These are phyloP conservation scores for Hipparchia semele DNA, from an alignment of 2,888 invertebrate species.

Conservation along the genomic window DNA sequence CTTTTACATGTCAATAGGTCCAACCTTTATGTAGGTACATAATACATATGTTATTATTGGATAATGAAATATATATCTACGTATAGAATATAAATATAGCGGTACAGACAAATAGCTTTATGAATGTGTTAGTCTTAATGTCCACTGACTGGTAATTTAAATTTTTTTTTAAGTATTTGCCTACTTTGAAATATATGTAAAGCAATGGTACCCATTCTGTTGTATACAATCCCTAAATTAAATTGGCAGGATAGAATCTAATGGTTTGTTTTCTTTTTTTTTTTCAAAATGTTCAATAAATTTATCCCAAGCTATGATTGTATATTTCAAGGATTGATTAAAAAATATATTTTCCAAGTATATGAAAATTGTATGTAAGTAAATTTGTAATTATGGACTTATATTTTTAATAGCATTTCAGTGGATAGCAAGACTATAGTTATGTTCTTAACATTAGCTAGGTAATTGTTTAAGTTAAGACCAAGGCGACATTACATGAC, in stretches of 20 bases:
- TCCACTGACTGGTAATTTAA: conserved; percentile 22
- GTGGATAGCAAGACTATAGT: conserved; percentile 18
- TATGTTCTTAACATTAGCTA: conserved; percentile 26
- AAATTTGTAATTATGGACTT: too few relatives aligned
- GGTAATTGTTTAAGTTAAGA: conserved; percentile 34
- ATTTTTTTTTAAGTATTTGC: background rate
- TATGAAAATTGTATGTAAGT: too few relatives aligned
- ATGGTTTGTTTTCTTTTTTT: too few relatives aligned
- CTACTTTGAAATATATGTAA: background rate
- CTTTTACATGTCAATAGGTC: background rate
- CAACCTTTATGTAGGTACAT: background rate
- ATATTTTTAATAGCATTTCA: background rate
- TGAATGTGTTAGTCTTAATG: conserved; percentile 24
- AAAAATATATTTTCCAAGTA: too few relatives aligned
- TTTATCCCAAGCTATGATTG: background rate
- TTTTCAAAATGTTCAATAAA: too few relatives aligned
- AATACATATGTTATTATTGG: background rate
- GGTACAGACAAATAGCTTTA: background rate
- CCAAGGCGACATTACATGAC: conserved; percentile 31
- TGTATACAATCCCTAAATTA: too few relatives aligned
- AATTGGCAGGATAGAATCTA: too few relatives aligned
- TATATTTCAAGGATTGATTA: background rate
- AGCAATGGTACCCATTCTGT: too few relatives aligned
- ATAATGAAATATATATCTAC: background rate
- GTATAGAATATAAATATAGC: background rate